Base-by-base conservation (phyloP, 2,888 invertebrate species). In the Sinhomidia bicolor region DNA sequence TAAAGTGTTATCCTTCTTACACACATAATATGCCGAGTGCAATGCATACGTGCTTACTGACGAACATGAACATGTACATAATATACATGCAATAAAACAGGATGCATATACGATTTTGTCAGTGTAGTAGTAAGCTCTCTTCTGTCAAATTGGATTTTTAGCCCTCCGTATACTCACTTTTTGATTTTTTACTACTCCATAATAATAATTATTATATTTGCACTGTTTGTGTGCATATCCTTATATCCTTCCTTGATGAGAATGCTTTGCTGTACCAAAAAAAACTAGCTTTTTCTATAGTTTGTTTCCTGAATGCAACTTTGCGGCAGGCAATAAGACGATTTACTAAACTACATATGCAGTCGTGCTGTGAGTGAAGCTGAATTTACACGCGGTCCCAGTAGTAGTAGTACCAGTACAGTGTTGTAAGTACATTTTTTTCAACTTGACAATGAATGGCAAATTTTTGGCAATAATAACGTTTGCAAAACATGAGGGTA, bases 361-460 rank as follows among this genome's bases (percentile, higher is more conserved):
- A 47, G n/a, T 2, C 10, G 7, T 47, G n/a, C 14, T 47, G 7
- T 47, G n/a, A 20, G 9, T 62, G 20, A 54, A 54, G 54, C 54
- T 7, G 54, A 54, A 54, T 29, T 7, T 36, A 7, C 3, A 62
- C 62, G 2, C 29, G 9, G 20, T 9, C 57, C 20, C 14, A 57
- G 1, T 3, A 57, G 57, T 57, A 54, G 54, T n/a, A 62, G 57
- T 57, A 62, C 14, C 65, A 32, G 23, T 26, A 23, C 44, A 44
- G 20, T 14, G 32, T 6, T 3, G 23, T 41, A 9, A 44, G 12
- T 29, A 36, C 36, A 3, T 36, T 36, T 36, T 47, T 23, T 23
- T 76, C 76, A 76, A 76, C 76, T 79, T 79, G 60, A 60, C 79
- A 79, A 79, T 79, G 79, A 79, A 79, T 41, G 79, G 57, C 57